Evolutionary conservation across 2,113 vertebrate species (phyloP).

Genomic region (Ailuropoda melanoleuca): DNA sequence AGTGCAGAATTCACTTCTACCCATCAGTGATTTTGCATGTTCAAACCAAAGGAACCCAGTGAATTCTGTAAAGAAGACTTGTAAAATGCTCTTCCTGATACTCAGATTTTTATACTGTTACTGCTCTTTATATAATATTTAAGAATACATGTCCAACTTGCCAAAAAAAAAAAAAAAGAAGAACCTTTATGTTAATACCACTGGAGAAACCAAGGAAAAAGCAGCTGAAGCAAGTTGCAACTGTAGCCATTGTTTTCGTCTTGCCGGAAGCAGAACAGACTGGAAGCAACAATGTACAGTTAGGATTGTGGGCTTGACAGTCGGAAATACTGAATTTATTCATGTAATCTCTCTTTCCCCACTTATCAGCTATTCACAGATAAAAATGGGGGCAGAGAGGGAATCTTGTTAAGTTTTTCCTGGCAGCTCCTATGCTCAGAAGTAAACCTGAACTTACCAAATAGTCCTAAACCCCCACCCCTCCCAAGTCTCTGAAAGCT

Average conservation of each 20-base stretch:
- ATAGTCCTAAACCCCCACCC: background rate
- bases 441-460: conserved; percentile 40
- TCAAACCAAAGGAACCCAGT: background rate
- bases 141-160: conserved; percentile 65
- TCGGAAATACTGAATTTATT: conserved; percentile 70
- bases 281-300: conserved; percentile 3
- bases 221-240: background rate
- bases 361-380: conserved; percentile 64
- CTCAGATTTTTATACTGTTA: background rate
- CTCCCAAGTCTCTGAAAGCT: conserved; percentile 17
- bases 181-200: conserved; percentile 21
- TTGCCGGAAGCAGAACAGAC: conserved; percentile 7
- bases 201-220: background rate
- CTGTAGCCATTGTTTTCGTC: conserved; percentile 49
- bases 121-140: conserved; percentile 38
- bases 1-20: background rate
- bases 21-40: background rate
- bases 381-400: conserved; percentile 36
- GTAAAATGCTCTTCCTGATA: conserved; percentile 40
- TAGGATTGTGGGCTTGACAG: conserved; percentile 38
- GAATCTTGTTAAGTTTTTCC: conserved; percentile 44
- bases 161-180: background rate
- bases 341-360: conserved; percentile 54
- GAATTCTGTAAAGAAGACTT: conserved; percentile 31
- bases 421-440: conserved; percentile 36